Evolutionary conservation across 2,113 vertebrate genomes (phyloP).

Genomic region (Nycticebus coucang): DNA sequence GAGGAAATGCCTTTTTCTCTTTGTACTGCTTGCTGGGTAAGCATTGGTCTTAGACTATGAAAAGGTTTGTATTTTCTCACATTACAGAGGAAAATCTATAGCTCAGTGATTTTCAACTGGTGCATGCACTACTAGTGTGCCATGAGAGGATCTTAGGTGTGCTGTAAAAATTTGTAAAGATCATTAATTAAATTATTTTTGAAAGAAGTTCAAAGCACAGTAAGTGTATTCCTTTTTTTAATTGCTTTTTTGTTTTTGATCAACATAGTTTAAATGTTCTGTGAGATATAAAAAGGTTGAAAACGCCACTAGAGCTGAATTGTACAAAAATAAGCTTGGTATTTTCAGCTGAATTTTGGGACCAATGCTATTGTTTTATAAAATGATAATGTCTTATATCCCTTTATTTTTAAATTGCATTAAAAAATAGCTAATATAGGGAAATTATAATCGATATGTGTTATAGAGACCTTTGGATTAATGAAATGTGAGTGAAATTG

Average conservation of each 20-base stretch:
- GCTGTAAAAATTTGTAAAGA: no score
- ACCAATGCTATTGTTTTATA: neutral
- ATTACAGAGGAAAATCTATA: neutral
- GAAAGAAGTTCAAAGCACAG: no score
- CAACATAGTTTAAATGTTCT: no score
- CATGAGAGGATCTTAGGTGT: no score
- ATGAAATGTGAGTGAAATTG: neutral
- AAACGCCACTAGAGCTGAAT: neutral
- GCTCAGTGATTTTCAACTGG: neutral
- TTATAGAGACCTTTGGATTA: neutral
- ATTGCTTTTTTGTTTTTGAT: no score
- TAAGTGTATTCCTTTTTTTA: no score
- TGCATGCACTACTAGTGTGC: no score
- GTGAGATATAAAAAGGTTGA: no score
- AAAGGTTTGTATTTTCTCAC: neutral
- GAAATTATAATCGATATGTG: neutral
- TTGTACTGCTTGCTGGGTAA: neutral
- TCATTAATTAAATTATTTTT: no score
- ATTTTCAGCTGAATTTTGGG: slow-evolving; percentile 2
- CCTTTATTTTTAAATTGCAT: neutral
- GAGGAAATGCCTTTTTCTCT: neutral
- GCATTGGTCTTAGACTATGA: neutral
- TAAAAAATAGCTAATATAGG: neutral
- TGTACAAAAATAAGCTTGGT: neutral
- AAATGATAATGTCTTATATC: neutral